Percentiles rank a stretch among this genome's conserved stretches.
Evolutionary conservation across 37 sponge, comb jelly and placozoan species (phyloP).

Genomic region (Beroe ovata): DNA sequence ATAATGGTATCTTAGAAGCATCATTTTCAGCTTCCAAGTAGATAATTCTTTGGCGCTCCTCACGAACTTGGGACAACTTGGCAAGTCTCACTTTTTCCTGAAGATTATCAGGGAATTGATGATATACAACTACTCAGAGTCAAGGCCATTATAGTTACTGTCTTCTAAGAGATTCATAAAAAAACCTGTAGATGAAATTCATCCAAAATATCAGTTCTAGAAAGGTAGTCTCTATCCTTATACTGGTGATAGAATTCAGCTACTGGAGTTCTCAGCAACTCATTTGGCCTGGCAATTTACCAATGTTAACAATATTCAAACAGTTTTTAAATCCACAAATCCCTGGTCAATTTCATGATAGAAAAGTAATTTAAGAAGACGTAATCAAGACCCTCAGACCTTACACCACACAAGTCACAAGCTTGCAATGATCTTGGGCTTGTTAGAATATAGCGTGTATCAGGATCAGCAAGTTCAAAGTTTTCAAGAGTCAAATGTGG

Average conservation of each 20-base stretch:
- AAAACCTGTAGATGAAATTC: constrained; percentile 52
- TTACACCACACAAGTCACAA: constrained; percentile 11
- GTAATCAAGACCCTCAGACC: neutral
- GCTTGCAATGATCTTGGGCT: constrained; percentile 60
- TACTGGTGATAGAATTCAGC: constrained; percentile 45
- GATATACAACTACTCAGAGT: too few species aligned
- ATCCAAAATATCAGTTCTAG: constrained; percentile 35
- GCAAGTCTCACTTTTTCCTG: constrained; percentile 43
- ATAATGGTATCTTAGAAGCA: constrained; percentile 41
- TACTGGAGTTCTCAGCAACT: constrained; percentile 51
- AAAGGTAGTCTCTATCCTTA: constrained; percentile 52
- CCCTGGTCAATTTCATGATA: too few species aligned
- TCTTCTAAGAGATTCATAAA: too few species aligned
- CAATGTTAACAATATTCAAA: too few species aligned
- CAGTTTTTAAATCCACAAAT: too few species aligned
- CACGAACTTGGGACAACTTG: constrained; percentile 18
- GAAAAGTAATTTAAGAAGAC: too few species aligned
- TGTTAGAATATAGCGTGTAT: constrained; percentile 33
- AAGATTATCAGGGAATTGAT: too few species aligned
- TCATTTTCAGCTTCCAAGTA: constrained; percentile 28
- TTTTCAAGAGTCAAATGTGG: constrained; percentile 55
- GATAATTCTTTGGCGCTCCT: constrained; percentile 38
- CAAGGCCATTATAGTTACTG: too few species aligned
- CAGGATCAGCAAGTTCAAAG: constrained; percentile 42
- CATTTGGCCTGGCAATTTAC: constrained; percentile 5